Evolutionary conservation across 2,113 vertebrate species (phyloP).

Genomic region (Lepus europaeus): DNA sequence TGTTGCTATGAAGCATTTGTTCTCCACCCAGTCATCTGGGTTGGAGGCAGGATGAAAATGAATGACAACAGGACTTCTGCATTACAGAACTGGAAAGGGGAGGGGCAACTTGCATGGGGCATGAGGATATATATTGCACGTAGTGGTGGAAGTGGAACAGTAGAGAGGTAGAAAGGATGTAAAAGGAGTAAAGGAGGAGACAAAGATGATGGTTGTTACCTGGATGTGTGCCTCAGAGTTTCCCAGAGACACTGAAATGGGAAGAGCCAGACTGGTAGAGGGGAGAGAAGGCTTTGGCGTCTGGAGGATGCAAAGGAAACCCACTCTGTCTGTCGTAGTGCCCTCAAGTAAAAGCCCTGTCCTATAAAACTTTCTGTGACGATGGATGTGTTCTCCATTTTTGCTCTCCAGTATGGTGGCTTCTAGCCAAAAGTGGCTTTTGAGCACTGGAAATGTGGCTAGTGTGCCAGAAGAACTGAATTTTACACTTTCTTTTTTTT

Average conservation of each 20-base stretch:
- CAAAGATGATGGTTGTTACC: not conserved
- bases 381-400: not conserved
- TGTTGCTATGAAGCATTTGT: not conserved
- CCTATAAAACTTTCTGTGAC: not conserved
- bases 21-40: not conserved
- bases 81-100: not conserved
- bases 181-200: not conserved
- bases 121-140: not conserved
- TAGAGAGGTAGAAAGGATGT: not conserved
- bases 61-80: not conserved
- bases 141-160: not conserved
- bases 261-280: not conserved
- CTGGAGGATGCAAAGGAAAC: not conserved
- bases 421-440: not conserved
- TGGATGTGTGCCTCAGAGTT: not conserved
- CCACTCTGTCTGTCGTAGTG: not conserved
- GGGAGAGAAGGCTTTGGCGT: not conserved
- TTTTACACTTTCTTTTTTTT: not conserved
- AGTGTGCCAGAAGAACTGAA: not conserved
- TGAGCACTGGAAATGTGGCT: not conserved
- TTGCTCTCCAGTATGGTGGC: not conserved
- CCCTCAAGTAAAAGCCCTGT: not conserved
- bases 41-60: not conserved
- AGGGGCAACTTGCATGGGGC: not conserved
- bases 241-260: not conserved